Evolutionary conservation across 2,113 vertebrate species (phyloP).

Genomic region (Nipponia nippon): DNA sequence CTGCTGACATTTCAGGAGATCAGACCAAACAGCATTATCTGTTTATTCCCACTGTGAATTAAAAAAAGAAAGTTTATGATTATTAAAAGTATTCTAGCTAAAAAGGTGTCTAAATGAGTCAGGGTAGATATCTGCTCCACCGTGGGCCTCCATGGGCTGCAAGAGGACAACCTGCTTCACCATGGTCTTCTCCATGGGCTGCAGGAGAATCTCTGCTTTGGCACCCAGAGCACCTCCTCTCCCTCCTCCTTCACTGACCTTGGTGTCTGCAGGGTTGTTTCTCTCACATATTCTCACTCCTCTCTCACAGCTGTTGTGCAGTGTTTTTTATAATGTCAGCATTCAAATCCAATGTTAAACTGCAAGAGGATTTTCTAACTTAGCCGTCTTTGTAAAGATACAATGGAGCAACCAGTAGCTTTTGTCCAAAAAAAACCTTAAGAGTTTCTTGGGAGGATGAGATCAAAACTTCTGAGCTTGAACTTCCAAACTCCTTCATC

Average conservation of each 20-base stretch:
- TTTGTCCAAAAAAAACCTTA: not conserved
- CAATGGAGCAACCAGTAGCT: rapidly evolving
- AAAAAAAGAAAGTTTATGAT: not conserved
- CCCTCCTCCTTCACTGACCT: not conserved
- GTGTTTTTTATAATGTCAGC: not conserved
- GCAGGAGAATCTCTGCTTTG: not conserved
- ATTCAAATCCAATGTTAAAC: not conserved
- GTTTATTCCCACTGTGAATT: not conserved
- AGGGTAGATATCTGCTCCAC: not conserved
- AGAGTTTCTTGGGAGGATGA: not conserved
- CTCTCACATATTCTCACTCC: not conserved
- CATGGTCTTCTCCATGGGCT: rapidly evolving
- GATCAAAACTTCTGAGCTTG: not conserved
- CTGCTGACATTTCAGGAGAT: not conserved
- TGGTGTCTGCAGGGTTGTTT: not conserved
- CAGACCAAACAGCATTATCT: not conserved
- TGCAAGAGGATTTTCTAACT: not conserved
- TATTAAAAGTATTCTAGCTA: not conserved
- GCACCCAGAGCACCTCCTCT: not conserved
- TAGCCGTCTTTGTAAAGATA: not conserved
- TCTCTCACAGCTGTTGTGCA: not conserved
- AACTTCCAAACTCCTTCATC: not conserved
- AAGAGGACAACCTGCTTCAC: not conserved
- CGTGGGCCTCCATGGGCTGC: not conserved
- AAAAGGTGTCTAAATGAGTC: not conserved